Evolutionary conservation across 2,113 vertebrate species (phyloP).

Genomic region (Crypturellus undulatus): DNA sequence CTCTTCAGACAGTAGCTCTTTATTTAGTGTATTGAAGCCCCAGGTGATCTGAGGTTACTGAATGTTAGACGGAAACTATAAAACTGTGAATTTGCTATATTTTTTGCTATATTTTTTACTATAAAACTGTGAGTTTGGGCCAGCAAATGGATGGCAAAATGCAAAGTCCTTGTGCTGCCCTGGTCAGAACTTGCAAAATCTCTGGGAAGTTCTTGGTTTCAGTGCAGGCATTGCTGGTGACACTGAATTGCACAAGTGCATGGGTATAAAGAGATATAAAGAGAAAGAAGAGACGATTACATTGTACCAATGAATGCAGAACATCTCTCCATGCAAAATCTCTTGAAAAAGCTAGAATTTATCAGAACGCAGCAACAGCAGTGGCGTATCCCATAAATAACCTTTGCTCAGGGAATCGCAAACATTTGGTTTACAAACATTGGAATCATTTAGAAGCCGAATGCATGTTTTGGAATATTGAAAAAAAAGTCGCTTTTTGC

Average conservation of each 20-base stretch:
- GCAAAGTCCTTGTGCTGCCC: neutral
- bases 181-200: neutral
- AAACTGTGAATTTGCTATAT: neutral
- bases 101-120: too few species aligned
- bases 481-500: neutral
- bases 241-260: neutral
- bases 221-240: neutral
- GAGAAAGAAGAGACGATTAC: neutral
- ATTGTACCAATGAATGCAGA: rapidly evolving
- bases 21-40: too few species aligned
- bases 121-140: neutral
- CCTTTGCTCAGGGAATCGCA: neutral
- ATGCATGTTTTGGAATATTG: rapidly evolving
- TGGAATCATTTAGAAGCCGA: neutral
- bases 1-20: neutral
- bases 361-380: neutral
- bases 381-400: neutral
- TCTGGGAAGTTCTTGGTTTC: neutral
- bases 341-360: neutral
- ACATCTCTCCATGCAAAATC: neutral
- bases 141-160: neutral
- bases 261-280: neutral
- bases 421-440: neutral
- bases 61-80: neutral
- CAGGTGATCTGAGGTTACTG: neutral